These are phyloP conservation scores for Eutrigla gurnardus DNA, from an alignment of 2,797 vertebrate species.

Conservation along the genomic window DNA sequence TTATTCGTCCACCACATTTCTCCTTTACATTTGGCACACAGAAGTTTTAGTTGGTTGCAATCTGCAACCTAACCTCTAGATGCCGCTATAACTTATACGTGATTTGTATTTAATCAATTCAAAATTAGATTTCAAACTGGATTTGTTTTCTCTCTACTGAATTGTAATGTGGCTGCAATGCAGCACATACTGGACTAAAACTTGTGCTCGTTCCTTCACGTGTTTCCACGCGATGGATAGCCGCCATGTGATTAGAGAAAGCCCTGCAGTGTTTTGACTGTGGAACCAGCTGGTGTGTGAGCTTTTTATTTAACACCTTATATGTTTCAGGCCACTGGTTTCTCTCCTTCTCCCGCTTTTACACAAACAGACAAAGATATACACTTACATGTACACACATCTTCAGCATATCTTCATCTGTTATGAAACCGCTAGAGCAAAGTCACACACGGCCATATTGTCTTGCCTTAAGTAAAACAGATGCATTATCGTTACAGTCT, in stretches of 20 bases:
- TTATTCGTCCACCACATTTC: too few relatives aligned
- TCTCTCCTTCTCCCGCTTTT: conserved; percentile 14
- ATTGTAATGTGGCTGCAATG: background rate
- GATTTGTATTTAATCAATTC: background rate
- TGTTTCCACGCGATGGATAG: conserved; percentile 13
- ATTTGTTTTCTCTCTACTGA: background rate
- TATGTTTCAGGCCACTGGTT: conserved; percentile 56
- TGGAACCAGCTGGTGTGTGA: conserved; percentile 64
- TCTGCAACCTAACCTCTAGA: background rate
- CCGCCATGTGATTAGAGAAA: conserved; percentile 39
- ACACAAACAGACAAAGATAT: conserved; percentile 16
- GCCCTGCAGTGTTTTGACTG: conserved; percentile 41
- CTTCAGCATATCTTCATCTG: conserved; percentile 20
- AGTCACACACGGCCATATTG: conserved; percentile 19
- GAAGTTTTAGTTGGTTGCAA: background rate
- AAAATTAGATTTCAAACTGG: background rate
- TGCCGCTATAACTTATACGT: background rate
- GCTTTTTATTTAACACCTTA: conserved; percentile 45
- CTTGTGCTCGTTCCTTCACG: background rate
- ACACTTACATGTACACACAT: background rate
- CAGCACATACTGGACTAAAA: background rate
- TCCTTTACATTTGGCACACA: too few relatives aligned
- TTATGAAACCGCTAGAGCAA: conserved; percentile 13
- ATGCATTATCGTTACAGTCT: conserved; percentile 22
- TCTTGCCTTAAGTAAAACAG: conserved; percentile 48